These are phyloP conservation scores for Picus viridis DNA, from an alignment of 2,797 vertebrate genomes.

Conservation along the genomic window DNA sequence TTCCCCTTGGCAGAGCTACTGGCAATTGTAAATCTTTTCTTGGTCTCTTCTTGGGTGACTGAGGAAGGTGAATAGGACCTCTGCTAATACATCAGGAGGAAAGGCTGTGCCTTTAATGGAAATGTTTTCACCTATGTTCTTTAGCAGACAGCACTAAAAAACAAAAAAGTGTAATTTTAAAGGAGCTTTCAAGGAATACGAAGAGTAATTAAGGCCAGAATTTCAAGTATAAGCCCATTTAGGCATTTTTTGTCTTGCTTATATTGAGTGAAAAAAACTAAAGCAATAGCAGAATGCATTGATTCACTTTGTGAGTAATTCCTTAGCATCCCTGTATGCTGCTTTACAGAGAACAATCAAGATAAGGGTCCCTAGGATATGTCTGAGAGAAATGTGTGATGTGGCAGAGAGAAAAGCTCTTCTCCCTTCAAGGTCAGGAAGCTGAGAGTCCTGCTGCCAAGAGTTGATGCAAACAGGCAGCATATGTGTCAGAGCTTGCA, in stretches of 20 bases:
- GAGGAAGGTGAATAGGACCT: background rate
- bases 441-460: background rate
- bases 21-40: background rate
- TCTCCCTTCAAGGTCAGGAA: background rate
- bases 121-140: background rate
- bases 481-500: background rate
- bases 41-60: background rate
- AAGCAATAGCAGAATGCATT: background rate
- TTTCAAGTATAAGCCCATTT: background rate
- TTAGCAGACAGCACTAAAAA: background rate
- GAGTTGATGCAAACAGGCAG: background rate
- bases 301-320: background rate
- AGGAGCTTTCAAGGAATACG: background rate
- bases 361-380: background rate
- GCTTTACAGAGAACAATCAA: background rate
- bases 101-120: background rate
- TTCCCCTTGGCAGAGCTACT: background rate
- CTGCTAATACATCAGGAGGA: background rate
- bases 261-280: background rate
- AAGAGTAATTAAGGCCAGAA: background rate
- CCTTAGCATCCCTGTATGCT: background rate
- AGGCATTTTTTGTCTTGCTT: background rate
- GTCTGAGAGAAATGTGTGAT: background rate
- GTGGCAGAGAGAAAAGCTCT: background rate
- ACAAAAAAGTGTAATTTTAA: background rate